phyloP scores from a whole-genome alignment of 2,797 vertebrate genomes.

The Periophthalmus magnuspinnatus region DNA sequence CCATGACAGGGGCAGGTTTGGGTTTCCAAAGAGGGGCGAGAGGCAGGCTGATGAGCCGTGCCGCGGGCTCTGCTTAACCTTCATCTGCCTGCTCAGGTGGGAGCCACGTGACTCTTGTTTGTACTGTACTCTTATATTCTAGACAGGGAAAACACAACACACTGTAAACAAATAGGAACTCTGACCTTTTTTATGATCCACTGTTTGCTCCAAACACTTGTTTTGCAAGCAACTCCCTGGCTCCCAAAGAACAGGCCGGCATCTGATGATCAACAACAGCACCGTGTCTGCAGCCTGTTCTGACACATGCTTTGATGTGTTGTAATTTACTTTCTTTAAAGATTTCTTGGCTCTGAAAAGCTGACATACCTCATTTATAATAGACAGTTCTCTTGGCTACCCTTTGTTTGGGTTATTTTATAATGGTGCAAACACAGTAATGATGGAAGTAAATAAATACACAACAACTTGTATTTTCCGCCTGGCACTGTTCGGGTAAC shows the following conservation, averaged over 20 bases:
- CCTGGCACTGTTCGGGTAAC: too few relatives aligned
- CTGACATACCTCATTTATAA: conserved; percentile 61
- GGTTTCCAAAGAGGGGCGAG: conserved; percentile 49
- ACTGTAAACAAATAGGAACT: conserved; percentile 81
- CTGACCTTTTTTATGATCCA: conserved; percentile 75
- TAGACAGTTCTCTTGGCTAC: conserved; percentile 40
- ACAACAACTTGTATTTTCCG: background rate
- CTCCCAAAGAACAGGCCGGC: conserved; percentile 43
- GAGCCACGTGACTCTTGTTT: conserved; percentile 68
- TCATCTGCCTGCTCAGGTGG: conserved; percentile 71
- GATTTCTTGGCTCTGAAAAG: conserved; percentile 31
- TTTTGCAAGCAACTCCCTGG: conserved; percentile 60
- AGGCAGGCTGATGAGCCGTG: conserved; percentile 49
- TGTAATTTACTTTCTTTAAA: conserved; percentile 62
- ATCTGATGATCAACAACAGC: conserved; percentile 61
- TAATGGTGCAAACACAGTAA: background rate
- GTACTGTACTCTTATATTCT: conserved; percentile 73
- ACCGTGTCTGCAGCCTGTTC: conserved; percentile 41
- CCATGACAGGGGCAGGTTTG: conserved; percentile 62
- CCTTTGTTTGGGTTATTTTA: conserved; percentile 27
- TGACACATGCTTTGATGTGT: conserved; percentile 49
- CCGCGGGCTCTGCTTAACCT: conserved; percentile 65
- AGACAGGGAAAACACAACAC: conserved; percentile 63
- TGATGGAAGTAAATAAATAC: background rate
- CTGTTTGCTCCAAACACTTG: conserved; percentile 81